Evolutionary conservation across 2,888 invertebrate genomes (phyloP).

Genomic region (Cacoxenus indagator): DNA sequence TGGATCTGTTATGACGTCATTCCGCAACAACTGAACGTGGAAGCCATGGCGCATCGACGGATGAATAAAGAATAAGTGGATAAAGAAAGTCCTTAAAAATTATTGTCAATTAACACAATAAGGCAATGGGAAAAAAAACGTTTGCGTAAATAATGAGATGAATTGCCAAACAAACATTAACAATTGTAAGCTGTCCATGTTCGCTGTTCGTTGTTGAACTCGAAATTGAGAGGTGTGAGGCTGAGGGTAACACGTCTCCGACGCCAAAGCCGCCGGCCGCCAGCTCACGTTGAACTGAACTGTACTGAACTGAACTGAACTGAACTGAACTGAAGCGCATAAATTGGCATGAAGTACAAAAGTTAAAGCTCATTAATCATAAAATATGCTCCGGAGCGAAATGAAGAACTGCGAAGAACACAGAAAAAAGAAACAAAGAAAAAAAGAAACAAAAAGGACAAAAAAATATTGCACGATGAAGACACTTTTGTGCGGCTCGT

Average conservation of each 20-base stretch:
- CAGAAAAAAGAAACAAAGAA: background rate
- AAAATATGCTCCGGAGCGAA: conserved; percentile 43
- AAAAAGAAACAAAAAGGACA: background rate
- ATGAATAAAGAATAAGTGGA: background rate
- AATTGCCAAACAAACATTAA: conserved; percentile 61
- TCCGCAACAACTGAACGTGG: background rate
- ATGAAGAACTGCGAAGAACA: background rate
- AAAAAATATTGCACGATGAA: background rate
- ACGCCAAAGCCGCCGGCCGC: background rate
- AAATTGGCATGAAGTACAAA: conserved; percentile 59
- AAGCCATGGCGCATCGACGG: background rate
- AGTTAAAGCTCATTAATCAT: conserved; percentile 63
- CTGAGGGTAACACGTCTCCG: background rate
- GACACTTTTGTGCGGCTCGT: conserved; percentile 12
- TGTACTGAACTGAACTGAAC: background rate
- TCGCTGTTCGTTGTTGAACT: background rate
- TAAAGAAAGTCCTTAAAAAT: background rate
- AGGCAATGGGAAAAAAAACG: too few relatives aligned
- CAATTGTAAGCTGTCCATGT: conserved; percentile 55
- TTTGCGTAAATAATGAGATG: conserved; percentile 40
- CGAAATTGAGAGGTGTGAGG: background rate
- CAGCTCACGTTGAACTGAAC: background rate
- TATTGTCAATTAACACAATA: conserved; percentile 1
- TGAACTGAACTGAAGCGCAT: conserved; percentile 31
- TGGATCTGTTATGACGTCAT: conserved; percentile 1